Conservation (phyloP, 64 coral and sea anemone genomes). For the Hydrozoanthus tunicans region DNA sequence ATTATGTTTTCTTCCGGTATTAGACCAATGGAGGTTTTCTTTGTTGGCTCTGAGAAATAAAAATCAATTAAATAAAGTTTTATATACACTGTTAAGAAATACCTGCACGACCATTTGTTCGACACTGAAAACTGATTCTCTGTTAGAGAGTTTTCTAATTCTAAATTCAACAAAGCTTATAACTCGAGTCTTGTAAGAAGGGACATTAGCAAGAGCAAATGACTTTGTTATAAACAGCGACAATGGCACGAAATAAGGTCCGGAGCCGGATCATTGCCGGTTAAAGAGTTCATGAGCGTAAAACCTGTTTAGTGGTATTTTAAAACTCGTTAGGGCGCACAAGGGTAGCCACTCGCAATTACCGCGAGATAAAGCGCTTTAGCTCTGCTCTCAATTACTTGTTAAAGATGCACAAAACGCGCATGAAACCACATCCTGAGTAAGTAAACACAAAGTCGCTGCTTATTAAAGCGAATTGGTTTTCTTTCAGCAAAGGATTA, state of each 20-base stretch:
- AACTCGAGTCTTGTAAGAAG: conserved; percentile 11
- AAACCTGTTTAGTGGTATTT: conserved; percentile 20
- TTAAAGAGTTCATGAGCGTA: conserved; percentile 23
- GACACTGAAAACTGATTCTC: neutral
- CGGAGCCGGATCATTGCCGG: conserved; percentile 41
- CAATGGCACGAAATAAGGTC: neutral
- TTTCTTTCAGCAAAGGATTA: conserved; percentile 47
- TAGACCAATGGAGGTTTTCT: conserved; percentile 13
- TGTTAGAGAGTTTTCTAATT: neutral
- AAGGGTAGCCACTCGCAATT: conserved; percentile 4
- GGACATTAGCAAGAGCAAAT: neutral
- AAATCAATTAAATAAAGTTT: conserved; percentile 35
- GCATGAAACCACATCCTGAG: conserved; percentile 46
- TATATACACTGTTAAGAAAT: conserved; percentile 20
- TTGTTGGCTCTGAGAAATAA: neutral
- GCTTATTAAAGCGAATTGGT: conserved; percentile 43
- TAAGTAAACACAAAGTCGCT: conserved; percentile 27
- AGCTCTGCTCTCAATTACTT: conserved; percentile 30
- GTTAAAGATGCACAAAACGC: conserved; percentile 3
- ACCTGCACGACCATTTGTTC: conserved; percentile 23
- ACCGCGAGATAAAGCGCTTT: conserved; percentile 44
- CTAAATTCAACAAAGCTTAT: conserved; percentile 21
- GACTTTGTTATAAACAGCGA: conserved; percentile 6
- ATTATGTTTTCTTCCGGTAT: conserved; percentile 57
- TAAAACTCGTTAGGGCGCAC: conserved; percentile 27